Evolutionary conservation across 2,888 invertebrate species (phyloP).

Genomic region (Coecobrya sp.): DNA sequence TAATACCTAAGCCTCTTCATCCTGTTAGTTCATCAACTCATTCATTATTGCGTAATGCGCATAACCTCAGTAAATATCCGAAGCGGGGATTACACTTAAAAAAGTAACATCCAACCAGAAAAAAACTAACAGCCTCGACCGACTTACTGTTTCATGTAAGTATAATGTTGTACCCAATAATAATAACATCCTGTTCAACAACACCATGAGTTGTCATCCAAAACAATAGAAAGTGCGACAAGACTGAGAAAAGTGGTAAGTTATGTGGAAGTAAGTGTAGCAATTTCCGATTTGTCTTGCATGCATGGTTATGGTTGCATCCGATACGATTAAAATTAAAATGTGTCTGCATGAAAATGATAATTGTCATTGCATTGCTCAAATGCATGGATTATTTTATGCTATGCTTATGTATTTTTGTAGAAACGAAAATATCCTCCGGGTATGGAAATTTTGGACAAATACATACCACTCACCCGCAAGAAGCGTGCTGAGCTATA

Average conservation of each 20-base stretch:
- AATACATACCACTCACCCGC: constrained; percentile 84
- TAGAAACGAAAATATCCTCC: constrained; percentile 92
- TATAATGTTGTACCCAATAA: constrained; percentile 13
- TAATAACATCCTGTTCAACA: constrained; percentile 41
- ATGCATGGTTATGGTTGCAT: background rate
- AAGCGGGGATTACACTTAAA: background rate
- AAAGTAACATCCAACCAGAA: constrained; percentile 53
- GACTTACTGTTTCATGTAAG: constrained; percentile 33
- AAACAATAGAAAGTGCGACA: constrained; percentile 45
- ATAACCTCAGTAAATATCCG: constrained; percentile 5
- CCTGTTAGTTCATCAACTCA: constrained; percentile 15
- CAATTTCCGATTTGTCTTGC: constrained; percentile 51
- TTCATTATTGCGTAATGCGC: constrained; percentile 5
- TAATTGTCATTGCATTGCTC: background rate
- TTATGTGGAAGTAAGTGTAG: constrained; percentile 53
- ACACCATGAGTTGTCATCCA: background rate
- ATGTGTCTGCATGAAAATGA: background rate
- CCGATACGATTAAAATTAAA: background rate
- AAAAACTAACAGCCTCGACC: constrained; percentile 63
- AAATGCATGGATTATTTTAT: background rate
- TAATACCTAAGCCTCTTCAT: background rate
- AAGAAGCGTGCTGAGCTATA: constrained; percentile 84
- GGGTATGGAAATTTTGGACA: constrained; percentile 89
- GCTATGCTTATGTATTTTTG: constrained; percentile 85
- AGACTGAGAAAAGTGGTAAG: constrained; percentile 36